Evolutionary conservation across 2,113 vertebrate genomes (phyloP), one percentile per base, ranked within the genome.

Genomic region (Xyliphius kryptos): DNA sequence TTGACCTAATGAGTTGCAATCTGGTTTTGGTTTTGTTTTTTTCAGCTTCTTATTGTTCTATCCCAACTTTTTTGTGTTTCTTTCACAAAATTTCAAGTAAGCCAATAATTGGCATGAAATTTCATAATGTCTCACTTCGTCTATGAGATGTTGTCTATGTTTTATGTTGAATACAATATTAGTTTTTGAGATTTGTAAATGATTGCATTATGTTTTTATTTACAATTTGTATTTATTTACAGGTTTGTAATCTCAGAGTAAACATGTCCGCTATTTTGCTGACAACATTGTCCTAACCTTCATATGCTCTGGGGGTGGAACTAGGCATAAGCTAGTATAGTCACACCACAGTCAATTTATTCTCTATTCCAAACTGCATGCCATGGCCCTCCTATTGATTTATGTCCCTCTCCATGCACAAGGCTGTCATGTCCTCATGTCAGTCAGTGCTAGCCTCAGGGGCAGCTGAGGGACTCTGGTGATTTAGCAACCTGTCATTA

Each of bases 381-480:
- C 60, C 63, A 48, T 48, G 26, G 74, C 71, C 74, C 79, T 48
- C 55, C 50, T 76, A 83, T 85, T 74, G 80, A 86, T 84, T 82
- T 63, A 54, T 75, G 79, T 74, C 72, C 55, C 67, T 66, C 70
- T 64, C 67, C 56, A 59, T 77, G 70, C 76, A 67, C 66, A 74
- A 65, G 70, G 68, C 80, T 80, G 82, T 78, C 83, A 79, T 81
- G 81, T 83, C 77, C 61, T 13, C 64, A 75, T 46, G 68, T 79
- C 81, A 74, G 48, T 86, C 80, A 81, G 48, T 40, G 60, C 53
- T 63, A 36, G 65, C 72, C 77, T 67, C 60, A 56, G 65, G 77
- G 66, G 50, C 72, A 69, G 68, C 67, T 59, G 19, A 69, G 63
- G 66, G 68, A 69, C 53, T 50, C 57, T 69, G 74, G 63, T 78